Base-by-base conservation (phyloP, 2,888 invertebrate species). In the Drosophila borborema region DNA sequence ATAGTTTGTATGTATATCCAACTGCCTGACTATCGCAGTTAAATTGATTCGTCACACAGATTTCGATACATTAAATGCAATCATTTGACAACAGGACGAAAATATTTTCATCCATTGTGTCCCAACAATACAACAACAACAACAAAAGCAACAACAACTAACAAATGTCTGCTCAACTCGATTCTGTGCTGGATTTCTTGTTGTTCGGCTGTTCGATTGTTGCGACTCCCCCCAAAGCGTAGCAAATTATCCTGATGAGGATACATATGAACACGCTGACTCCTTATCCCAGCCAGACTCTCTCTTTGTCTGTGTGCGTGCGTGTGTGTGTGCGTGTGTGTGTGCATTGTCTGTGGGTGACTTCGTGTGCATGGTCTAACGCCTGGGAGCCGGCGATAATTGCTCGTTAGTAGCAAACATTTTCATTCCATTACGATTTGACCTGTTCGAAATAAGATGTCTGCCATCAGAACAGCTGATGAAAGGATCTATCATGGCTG, bases 11-110 rank as follows among this genome's bases (percentile, higher is more conserved):
- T 7, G 18, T 14, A 20, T 63, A 49, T 48, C 16, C 41, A 20
- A 40, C 23, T 41, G 40, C 1, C 55, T 48, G 49, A 41, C 67
- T 48, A 67, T 20, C 77, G 65, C 61, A 58, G 55, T 53, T 67
- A 81, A 92, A 92, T 90, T 85, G 90, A 91, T 93, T 93, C 91
- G 93, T 93, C 89, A 91, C 92, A 90, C 92, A 86, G 92, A 92
- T 92, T 92, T 91, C 87, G 90, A 92, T 92, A 91, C 92, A 93
- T 92, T 93, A 91, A 91, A 92, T 91, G 91, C 92, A 92, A 93
- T 93, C 93, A 93, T 93, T 92, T 92, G 92, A 93, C 93, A 93
- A 92, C 92, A 93, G 92, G 92, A 93, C 91, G 92, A 92, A 91
- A 92, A 92, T 90, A 92, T 90, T 91, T 91, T 90, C 82, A 82